phyloP scores from a whole-genome alignment of 1,140 invertebrate genomes.

The Zeugodacus cucurbitae region DNA sequence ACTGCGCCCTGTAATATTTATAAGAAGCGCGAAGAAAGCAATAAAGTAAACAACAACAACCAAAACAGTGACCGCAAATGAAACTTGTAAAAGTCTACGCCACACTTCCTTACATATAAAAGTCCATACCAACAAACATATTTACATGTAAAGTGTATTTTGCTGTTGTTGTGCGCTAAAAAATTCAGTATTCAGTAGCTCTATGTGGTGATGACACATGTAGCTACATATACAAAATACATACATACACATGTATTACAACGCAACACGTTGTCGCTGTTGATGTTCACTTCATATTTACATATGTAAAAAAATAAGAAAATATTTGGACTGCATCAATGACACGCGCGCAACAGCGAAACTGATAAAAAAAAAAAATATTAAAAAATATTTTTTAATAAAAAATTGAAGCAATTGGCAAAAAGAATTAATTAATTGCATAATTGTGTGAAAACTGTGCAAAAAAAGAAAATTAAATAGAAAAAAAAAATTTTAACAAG shows the following conservation, averaged over 20 bases:
- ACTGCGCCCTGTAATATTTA: not conserved
- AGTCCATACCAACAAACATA: no score
- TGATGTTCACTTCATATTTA: not conserved
- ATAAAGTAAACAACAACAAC: not conserved
- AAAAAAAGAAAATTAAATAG: not conserved
- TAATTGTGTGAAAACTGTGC: not conserved
- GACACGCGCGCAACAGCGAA: not conserved
- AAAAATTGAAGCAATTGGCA: no score
- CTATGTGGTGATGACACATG: not conserved
- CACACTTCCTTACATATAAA: no score
- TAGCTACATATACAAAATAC: not conserved
- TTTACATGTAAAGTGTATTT: not conserved
- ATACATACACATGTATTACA: not conserved
- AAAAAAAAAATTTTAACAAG: not conserved
- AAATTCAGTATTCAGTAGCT: not conserved
- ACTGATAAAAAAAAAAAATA: no score
- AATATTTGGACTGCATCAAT: not conserved
- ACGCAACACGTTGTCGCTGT: not conserved
- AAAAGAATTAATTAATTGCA: no score
- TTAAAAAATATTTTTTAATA: no score
- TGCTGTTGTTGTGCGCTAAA: not conserved
- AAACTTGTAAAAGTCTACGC: not conserved
- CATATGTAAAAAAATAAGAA: not conserved
- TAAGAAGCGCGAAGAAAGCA: not conserved
- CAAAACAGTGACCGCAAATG: conserved; percentile 20